Base-by-base conservation (phyloP, 1,140 invertebrate species). In the Zaprionus vittiger region DNA sequence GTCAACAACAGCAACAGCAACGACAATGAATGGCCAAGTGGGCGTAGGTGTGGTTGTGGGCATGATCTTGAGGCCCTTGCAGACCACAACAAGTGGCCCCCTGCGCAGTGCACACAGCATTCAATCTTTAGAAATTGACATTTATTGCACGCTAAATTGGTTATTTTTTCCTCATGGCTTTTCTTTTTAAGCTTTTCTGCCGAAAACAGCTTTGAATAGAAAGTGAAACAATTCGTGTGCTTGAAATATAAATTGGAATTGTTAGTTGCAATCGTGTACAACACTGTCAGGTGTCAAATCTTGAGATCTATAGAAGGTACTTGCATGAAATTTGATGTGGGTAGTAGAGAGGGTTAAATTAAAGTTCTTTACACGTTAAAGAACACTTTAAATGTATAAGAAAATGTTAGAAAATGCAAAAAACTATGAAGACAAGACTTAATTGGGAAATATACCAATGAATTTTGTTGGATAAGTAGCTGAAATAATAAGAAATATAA, bases 101-200 rank as follows among this genome's bases (percentile, higher is more conserved):
- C 47, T 24, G 59, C 38, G 11, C 15, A 28, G 20, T 41, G 57
- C n/a, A 28, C 60, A 44, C 22, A 47, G 37, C 20, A 15, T 63
- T 49, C 26, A 63, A 63, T 44, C 59, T 61, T 47, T 47, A 52
- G 7, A 64, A 54, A 31, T 55, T 20, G 31, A 65, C 20, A 65
- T 37, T 55, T 65, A 56, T 66, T 56, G 24, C 14, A 11, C 52
- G 26, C n/a, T 41, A 56, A 26, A 17, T 41, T 56, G 44, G n/a
- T 4, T 56, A 55, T 12, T 52, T 52, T 52, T 24, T 22, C 1
- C 5, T 1, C 6, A 11, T 5, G 11, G 9, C 47, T 47, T 47
- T 47, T 47, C n/a, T 47, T 47, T 44, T 47, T 52, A 22, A 52
- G 47, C 47, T 52, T 52, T 52, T 24, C 47, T 52, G 12, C 4